Conservation (phyloP, 2,113 vertebrate species). For the Nymphicus hollandicus region DNA sequence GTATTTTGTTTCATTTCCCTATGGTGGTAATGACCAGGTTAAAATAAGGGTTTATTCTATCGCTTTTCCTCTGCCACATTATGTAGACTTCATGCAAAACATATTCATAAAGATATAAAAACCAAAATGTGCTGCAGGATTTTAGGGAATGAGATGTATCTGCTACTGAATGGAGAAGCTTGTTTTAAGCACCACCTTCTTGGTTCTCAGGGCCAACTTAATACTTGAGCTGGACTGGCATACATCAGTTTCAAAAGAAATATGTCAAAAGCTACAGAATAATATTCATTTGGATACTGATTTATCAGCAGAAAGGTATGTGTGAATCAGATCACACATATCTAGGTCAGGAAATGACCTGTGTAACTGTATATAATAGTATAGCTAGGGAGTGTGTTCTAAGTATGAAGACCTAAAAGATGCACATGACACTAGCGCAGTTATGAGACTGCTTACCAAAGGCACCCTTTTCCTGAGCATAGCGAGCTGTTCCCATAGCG, state of each 20-base stretch:
- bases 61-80: not conserved
- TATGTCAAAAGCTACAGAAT: not conserved
- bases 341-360: not conserved
- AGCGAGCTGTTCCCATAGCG: not conserved
- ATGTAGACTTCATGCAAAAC: not conserved
- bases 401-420: not conserved
- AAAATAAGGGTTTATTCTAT: not conserved
- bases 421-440: rapidly evolving
- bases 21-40: not conserved
- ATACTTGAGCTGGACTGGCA: not conserved
- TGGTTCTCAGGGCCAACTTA: not conserved
- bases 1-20: not conserved
- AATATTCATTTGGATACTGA: not conserved
- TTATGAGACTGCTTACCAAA: not conserved
- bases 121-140: not conserved
- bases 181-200: not conserved
- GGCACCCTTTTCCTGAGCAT: not conserved
- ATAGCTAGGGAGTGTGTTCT: not conserved
- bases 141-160: not conserved
- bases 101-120: not conserved
- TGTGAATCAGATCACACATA: not conserved
- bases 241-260: not conserved
- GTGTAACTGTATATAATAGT: not conserved
- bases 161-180: not conserved
- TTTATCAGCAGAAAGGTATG: not conserved